These are phyloP conservation scores for Pyrocoelia pectoralis DNA, from an alignment of 2,888 invertebrate species.

Conservation along the genomic window DNA sequence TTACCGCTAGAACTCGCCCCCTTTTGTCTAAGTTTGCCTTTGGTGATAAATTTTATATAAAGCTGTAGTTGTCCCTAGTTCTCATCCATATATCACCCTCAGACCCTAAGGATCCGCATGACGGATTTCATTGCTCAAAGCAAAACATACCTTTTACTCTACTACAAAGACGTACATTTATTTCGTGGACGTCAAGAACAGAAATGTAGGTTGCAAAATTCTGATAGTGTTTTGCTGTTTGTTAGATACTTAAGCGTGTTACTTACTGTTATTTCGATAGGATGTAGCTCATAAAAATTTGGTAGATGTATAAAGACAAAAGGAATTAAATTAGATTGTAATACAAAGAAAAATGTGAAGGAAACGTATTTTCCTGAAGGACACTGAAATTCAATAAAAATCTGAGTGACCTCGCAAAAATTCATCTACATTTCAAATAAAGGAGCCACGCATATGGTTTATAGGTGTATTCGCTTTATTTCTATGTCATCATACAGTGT, in stretches of 20 bases:
- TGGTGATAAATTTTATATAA: constrained; percentile 14
- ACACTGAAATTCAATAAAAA: no score
- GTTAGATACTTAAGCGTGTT: background rate
- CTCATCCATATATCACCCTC: constrained; percentile 14
- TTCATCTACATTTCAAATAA: background rate
- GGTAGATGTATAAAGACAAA: background rate
- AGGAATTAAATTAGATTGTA: no score
- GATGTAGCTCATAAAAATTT: background rate
- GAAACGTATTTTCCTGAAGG: no score
- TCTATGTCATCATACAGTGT: no score
- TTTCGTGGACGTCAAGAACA: constrained; percentile 12
- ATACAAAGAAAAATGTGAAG: no score
- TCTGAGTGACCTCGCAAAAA: no score
- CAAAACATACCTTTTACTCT: constrained; percentile 13
- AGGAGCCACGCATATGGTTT: background rate
- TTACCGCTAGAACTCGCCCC: background rate
- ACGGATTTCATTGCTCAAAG: constrained; percentile 14
- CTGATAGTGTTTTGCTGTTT: constrained; percentile 2
- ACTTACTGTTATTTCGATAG: background rate
- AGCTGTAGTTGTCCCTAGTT: constrained; percentile 14
- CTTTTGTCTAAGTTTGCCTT: constrained; percentile 12
- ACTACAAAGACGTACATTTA: constrained; percentile 13
- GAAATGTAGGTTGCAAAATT: constrained; percentile 7
- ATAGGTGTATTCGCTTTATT: no score
- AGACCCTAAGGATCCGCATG: constrained; percentile 13